Conservation (phyloP, 2,888 invertebrate genomes). For the Netelia virgata region DNA sequence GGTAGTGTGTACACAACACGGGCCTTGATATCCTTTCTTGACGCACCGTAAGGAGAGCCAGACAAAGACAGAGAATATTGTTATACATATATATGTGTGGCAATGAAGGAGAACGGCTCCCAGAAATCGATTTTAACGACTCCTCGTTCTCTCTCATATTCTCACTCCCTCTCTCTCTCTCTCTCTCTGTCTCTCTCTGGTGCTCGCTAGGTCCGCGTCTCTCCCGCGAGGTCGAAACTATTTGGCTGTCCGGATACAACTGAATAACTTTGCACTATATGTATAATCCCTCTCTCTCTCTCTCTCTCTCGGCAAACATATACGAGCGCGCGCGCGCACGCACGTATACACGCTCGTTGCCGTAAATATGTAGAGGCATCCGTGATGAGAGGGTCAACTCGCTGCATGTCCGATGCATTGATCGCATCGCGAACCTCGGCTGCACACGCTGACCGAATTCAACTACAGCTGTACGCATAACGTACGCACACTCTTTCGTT, state of each 20-base stretch:
- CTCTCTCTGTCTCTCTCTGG: conserved; percentile 29
- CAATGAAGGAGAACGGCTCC: conserved; percentile 33
- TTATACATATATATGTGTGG: conserved; percentile 16
- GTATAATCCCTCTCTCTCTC: neutral
- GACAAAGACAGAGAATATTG: conserved; percentile 29
- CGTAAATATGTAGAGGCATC: neutral
- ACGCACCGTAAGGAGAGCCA: conserved; percentile 54
- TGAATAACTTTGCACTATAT: conserved; percentile 41
- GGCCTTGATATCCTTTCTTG: conserved; percentile 51
- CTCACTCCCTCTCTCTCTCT: conserved; percentile 30
- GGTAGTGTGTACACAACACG: conserved; percentile 38
- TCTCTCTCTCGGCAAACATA: too few relatives aligned
- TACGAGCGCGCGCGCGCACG: neutral
- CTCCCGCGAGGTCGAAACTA: conserved; percentile 41
- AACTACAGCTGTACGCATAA: neutral
- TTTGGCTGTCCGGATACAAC: conserved; percentile 41
- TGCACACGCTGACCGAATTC: conserved; percentile 40
- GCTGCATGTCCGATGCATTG: conserved; percentile 58
- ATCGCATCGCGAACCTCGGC: conserved; percentile 53
- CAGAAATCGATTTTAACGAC: conserved; percentile 66
- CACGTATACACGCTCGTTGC: neutral
- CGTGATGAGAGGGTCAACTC: conserved; percentile 51
- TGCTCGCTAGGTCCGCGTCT: neutral
- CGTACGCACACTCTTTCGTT: neutral
- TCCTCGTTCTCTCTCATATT: conserved; percentile 33